Evolutionary conservation across 2,113 vertebrate genomes (phyloP).

Genomic region (Antechinus stuartii): DNA sequence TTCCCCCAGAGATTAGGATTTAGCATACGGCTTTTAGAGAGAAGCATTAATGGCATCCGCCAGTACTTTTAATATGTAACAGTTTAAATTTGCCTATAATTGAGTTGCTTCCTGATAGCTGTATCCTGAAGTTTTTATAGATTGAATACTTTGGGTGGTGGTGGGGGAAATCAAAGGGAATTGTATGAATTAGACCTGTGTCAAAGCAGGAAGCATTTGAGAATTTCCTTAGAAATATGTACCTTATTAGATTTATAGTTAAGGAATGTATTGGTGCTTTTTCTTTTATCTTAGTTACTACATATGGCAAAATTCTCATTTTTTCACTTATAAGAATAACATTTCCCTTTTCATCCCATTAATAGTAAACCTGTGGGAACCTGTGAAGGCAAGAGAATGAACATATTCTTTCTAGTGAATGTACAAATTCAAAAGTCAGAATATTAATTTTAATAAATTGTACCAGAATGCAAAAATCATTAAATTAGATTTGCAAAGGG

Average conservation of each 20-base stretch:
- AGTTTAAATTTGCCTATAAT: constrained; percentile 33
- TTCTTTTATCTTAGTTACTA: constrained; percentile 38
- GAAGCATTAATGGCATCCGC: background rate
- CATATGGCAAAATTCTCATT: constrained; percentile 20
- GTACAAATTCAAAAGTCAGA: constrained; percentile 10
- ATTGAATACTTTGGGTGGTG: constrained; percentile 32
- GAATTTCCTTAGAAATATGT: constrained; percentile 42
- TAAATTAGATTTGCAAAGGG: background rate
- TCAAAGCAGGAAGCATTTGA: constrained; percentile 52
- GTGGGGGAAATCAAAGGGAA: constrained; percentile 42
- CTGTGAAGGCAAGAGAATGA: constrained; percentile 23
- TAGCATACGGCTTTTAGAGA: background rate
- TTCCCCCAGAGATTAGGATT: background rate
- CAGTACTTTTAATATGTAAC: background rate
- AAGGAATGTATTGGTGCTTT: constrained; percentile 30
- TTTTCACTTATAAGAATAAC: constrained; percentile 23
- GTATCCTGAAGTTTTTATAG: constrained; percentile 30
- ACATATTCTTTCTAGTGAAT: constrained; percentile 22
- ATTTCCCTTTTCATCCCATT: constrained; percentile 25
- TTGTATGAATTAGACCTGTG: background rate
- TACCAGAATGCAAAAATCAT: constrained; percentile 19
- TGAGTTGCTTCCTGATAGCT: constrained; percentile 8
- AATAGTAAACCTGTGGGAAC: background rate
- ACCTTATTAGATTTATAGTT: constrained; percentile 57
- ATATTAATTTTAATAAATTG: constrained; percentile 50